Conservation (phyloP, 2,113 vertebrate species). For the Tetrao urogallus region DNA sequence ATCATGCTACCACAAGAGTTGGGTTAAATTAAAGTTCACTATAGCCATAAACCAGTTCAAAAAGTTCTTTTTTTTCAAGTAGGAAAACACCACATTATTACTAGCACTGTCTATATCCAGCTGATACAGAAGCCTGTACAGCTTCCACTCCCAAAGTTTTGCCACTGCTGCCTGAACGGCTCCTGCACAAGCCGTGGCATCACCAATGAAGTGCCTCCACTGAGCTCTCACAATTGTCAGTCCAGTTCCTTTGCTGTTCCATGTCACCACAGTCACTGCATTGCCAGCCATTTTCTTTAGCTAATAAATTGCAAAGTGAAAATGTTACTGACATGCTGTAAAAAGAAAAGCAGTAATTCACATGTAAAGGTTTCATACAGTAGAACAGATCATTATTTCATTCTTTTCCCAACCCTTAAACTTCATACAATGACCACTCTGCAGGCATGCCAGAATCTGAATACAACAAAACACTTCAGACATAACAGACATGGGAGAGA, state of each 20-base stretch:
- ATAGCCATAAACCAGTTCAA: not conserved
- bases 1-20: not conserved
- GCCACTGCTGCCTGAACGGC: not conserved
- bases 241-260: not conserved
- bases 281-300: not conserved
- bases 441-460: not conserved
- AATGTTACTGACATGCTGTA: not conserved
- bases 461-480: not conserved
- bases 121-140: not conserved
- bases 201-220: not conserved
- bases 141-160: not conserved
- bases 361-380: rapidly evolving
- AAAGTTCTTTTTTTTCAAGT: not conserved
- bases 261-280: not conserved
- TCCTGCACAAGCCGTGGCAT: not conserved
- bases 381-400: not conserved
- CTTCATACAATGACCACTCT: not conserved
- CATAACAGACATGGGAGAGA: not conserved
- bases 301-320: not conserved
- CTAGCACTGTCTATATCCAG: not conserved
- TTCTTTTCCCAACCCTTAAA: not conserved
- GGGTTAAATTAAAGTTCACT: not conserved
- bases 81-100: not conserved
- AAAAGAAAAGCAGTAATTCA: not conserved
- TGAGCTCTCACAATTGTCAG: not conserved